Evolutionary conservation across 1,140 invertebrate genomes (phyloP), one percentile per base, ranked within the genome.

Genomic region (Lasioglossum albipes): DNA sequence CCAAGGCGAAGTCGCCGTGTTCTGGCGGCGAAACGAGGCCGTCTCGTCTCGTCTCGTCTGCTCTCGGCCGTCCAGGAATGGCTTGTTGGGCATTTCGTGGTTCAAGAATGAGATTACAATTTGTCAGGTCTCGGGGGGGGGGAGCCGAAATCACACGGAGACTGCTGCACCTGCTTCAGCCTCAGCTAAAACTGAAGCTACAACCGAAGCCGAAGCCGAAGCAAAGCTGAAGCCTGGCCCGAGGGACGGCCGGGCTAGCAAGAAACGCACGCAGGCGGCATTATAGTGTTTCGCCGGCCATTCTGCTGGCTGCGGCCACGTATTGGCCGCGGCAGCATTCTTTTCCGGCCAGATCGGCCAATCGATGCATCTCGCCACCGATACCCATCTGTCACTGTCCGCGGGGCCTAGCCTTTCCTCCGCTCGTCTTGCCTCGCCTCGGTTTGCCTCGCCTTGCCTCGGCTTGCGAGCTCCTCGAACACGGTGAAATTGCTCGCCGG

Each of bases 371-470:
- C 92, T 93, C 89, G 83, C 79, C 85, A 88, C 89, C 92, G 92
- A 93, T 93, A 91, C 91, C 89, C 92, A 93, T 93, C 92, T 93
- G 92, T 93, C 92, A 93, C 90, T 93, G 92, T 93, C 92, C 86
- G 62, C 83, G 66, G 80, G 84, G 87, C 84, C 83, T 83, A 83
- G 89, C 84, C 87, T 88, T 90, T 87, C 85, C 79, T 85, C 87
- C 82, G 78, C 75, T 75, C 75, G 66, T 83, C 76, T 45, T 12
- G 42, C 42, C 10, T 12, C 42, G 42, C 42, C 7, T 12, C 42
- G 42, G 7, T 45, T 45, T 12, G 42, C 10, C 42, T 45, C 42
- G 42, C 42, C 42, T 45, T 12, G 42, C 42, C 45, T 49, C 69
- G 57, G 6, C 57, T 5, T 20, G 16, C 52, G 68, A 69, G 57